Evolutionary conservation across 1,140 invertebrate species (phyloP).

Genomic region (Lordiphosa collinella): DNA sequence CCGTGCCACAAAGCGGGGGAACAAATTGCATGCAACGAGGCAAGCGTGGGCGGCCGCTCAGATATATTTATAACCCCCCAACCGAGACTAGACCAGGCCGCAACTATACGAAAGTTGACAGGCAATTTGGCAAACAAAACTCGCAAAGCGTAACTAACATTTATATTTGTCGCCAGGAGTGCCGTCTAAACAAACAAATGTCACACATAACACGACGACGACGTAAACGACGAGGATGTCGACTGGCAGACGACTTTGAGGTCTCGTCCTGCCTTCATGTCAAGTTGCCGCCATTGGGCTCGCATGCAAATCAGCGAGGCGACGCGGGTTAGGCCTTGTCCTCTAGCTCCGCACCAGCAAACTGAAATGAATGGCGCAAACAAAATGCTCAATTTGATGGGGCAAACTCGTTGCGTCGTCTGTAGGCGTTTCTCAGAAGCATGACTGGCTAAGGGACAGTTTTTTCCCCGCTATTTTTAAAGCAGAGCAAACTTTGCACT

Average conservation of each 20-base stretch:
- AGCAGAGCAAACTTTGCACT: too few species aligned
- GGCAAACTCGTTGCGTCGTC: constrained; percentile 10
- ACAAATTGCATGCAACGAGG: constrained; percentile 44
- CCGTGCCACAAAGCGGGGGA: constrained; percentile 10
- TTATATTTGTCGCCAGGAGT: constrained; percentile 59
- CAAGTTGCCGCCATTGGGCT: constrained; percentile 23
- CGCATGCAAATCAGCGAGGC: constrained; percentile 53
- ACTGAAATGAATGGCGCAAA: constrained; percentile 35
- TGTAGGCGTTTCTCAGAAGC: neutral
- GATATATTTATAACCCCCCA: constrained; percentile 47
- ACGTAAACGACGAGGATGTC: constrained; percentile 2
- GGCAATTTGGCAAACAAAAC: constrained; percentile 55
- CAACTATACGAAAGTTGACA: constrained; percentile 38
- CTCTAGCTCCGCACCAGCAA: constrained; percentile 3
- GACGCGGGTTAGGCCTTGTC: constrained; percentile 27
- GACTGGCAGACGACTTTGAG: constrained; percentile 38
- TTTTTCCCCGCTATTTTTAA: too few species aligned
- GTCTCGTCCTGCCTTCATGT: constrained; percentile 14
- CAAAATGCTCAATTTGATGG: constrained; percentile 53
- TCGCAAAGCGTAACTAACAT: constrained; percentile 58
- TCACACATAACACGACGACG: constrained; percentile 48
- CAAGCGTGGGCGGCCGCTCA: constrained; percentile 1
- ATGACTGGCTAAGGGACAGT: too few species aligned
- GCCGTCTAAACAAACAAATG: constrained; percentile 58
- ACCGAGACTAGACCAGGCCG: constrained; percentile 8